A percentile compares a stretch with the other conserved stretches of the same genome.
Evolutionary conservation across 2,797 vertebrate species (phyloP).

Genomic region (Neosilurus mollespiculum): DNA sequence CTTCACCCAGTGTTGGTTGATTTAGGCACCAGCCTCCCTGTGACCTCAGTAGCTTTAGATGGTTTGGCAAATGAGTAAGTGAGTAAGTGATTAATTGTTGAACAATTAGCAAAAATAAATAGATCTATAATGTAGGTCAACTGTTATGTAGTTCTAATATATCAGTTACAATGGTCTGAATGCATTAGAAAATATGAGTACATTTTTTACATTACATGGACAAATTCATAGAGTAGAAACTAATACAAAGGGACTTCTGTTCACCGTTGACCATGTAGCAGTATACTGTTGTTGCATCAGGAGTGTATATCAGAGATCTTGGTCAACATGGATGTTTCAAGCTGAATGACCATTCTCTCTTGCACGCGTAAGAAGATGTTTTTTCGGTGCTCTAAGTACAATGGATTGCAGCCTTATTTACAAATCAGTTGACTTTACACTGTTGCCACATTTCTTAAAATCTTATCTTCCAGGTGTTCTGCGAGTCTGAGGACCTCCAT

Average conservation of each 20-base stretch:
- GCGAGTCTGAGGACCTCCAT: slow-evolving; percentile 83
- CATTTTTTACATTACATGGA: background rate
- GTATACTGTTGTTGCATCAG: background rate
- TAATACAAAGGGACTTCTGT: background rate
- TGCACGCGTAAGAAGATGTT: background rate
- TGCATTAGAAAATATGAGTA: background rate
- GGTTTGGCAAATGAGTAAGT: too few relatives aligned
- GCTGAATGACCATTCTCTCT: background rate
- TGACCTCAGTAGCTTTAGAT: too few relatives aligned
- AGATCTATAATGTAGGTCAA: background rate
- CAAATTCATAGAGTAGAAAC: background rate
- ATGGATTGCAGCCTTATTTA: background rate
- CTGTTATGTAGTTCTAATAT: background rate
- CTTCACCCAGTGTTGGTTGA: too few relatives aligned
- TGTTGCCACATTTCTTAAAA: background rate
- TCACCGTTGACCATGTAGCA: background rate
- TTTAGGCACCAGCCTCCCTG: too few relatives aligned
- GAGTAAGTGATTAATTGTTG: background rate
- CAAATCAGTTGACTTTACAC: too few relatives aligned
- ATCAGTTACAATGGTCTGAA: background rate
- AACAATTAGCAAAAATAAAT: background rate
- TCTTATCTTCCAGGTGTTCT: slow-evolving; percentile 78
- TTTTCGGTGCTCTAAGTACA: background rate
- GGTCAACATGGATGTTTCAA: background rate
- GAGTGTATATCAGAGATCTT: background rate